Conservation (phyloP, 2,888 invertebrate genomes). For the Asteroscopus sphinx region DNA sequence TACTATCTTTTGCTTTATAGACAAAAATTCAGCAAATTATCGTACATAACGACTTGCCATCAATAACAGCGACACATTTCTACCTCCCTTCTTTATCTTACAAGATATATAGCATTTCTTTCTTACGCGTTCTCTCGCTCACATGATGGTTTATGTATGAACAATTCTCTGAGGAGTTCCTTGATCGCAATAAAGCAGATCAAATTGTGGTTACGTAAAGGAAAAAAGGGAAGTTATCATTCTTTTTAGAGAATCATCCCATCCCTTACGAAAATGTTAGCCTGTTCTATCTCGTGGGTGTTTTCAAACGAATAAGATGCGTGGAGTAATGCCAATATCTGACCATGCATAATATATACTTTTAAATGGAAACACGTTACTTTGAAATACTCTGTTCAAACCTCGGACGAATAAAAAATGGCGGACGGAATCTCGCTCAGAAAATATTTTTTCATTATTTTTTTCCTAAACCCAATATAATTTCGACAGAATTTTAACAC, state of each 20-base stretch:
- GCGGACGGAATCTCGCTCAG: no score
- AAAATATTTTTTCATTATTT: no score
- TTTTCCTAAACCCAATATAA: no score
- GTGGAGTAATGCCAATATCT: no score
- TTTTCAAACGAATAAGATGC: background rate
- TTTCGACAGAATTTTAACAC: no score
- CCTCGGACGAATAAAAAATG: no score
- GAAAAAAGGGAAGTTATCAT: conserved; percentile 1
- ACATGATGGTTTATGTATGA: conserved; percentile 21
- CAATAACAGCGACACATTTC: conserved; percentile 26
- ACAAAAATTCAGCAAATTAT: conserved; percentile 13
- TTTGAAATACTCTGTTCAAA: no score
- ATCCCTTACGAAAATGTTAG: background rate
- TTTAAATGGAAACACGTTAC: no score
- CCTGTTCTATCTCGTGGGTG: background rate
- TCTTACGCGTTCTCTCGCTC: conserved; percentile 8
- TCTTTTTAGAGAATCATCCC: background rate
- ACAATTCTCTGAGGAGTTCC: conserved; percentile 15
- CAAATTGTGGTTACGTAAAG: conserved; percentile 23
- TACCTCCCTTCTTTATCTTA: conserved; percentile 36
- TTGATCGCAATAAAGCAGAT: conserved; percentile 24
- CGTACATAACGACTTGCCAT: conserved; percentile 32
- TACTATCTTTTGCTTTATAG: conserved; percentile 4
- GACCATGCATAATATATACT: no score
- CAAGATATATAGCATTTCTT: conserved; percentile 27